Evolutionary conservation across 1,140 invertebrate genomes (phyloP).

Genomic region (Helicoverpa zea): DNA sequence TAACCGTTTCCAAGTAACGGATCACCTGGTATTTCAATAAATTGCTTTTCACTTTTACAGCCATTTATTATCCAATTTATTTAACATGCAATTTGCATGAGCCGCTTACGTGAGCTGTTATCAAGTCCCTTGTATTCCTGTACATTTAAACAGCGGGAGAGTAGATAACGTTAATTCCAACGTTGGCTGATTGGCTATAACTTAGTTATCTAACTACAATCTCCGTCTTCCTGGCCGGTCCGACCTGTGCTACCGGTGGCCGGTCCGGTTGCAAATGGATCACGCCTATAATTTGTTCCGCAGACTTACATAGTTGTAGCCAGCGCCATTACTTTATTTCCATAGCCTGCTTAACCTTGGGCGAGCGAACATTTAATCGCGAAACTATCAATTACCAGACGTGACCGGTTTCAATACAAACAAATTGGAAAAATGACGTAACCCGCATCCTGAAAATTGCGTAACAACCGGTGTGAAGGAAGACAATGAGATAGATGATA

Average conservation of each 20-base stretch:
- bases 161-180: conserved; percentile 41
- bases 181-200: conserved; percentile 16
- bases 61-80: conserved; percentile 34
- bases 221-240: conserved; percentile 48
- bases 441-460: conserved; percentile 47
- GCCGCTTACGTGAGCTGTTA: conserved; percentile 22
- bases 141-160: conserved; percentile 21
- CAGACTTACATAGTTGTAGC: conserved; percentile 39
- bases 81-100: conserved; percentile 31
- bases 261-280: conserved; percentile 46
- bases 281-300: conserved; percentile 55
- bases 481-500: conserved; percentile 21
- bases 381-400: conserved; percentile 39
- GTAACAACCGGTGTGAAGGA: conserved; percentile 9
- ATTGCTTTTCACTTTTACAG: conserved; percentile 33
- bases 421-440: conserved; percentile 35
- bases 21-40: conserved; percentile 23
- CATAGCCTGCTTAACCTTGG: conserved; percentile 55
- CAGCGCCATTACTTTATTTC: conserved; percentile 45
- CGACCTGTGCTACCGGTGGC: conserved; percentile 45
- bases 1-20: conserved; percentile 6
- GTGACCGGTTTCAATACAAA: conserved; percentile 28
- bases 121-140: conserved; percentile 28
- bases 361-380: conserved; percentile 35
- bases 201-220: conserved; percentile 54